Base-by-base conservation (phyloP, 2,797 vertebrate genomes). In the Chiroxiphia lanceolata region DNA sequence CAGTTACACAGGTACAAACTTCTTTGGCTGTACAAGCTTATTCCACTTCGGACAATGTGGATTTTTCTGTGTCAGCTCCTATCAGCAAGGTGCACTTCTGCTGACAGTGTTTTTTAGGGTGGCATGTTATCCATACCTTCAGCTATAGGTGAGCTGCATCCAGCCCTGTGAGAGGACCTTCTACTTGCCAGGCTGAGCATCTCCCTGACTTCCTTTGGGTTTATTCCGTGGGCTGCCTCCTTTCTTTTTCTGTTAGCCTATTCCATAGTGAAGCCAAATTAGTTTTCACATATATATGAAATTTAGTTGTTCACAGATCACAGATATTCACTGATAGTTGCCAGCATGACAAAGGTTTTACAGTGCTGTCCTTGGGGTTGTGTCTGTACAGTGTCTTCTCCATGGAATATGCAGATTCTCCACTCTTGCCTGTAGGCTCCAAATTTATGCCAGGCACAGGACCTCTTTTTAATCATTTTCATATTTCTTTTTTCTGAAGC, bases 291-390 rank as follows among this genome's bases (percentile, higher is more conserved):
- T 22, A 1, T 6, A 3, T 38, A 4, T 6, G 14, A 36, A 56
- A 25, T 50, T 0, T 2, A 42, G 11, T 16, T 57, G 16, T 59
- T 91, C 0, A 0, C 4, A 21, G 33, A 51, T 75, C 54, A 76
- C 38, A 91, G 34, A 27, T 38, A 34, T 17, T 56, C 10, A 3
- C 0, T 23, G 26, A 27, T 23, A 69, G 63, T 51, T 89, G 44
- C 31, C 44, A 40, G 18, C 1, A 0, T 29, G 40, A n/a, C 38
- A 5, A 25, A 15, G 14, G 15, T 88, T 48, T 83, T 34, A 29
- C 7, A 31, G 26, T 36, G 51, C 56, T 80, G 44, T 51, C 33
- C 29, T 74, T 20, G 18, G 38, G 69, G n/a, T 27, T 83, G 34
- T 44, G 45, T 48, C 60, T 70, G 31, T 70, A 16, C 47, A n/a